Base-by-base conservation (phyloP, 2,113 vertebrate genomes). In the Athene cunicularia region DNA sequence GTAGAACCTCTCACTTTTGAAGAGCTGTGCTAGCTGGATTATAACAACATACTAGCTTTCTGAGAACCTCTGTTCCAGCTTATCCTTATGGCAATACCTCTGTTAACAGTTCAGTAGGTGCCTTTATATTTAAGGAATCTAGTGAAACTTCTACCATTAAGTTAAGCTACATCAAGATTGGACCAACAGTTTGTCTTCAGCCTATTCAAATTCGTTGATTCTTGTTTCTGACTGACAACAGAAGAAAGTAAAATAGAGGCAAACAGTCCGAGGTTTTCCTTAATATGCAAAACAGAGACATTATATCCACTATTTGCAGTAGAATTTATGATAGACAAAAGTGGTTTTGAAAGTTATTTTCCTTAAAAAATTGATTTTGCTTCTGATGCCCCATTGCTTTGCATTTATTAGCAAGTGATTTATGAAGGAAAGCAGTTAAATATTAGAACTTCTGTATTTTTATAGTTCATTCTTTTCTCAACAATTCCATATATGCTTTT, bases 321-420 rank as follows among this genome's bases (percentile, higher is more conserved):
- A 77, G 43, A 95, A 96, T 96, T 94, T 94, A 95, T 96, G 91
- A 53, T n/a, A 86, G 73, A 73, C 41, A 88, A 41, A 76, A 90
- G 23, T 19, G 50, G 0, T 27, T 95, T 64, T 64, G 90, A 97
- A 94, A 26, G 30, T 86, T 72, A n/a, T 80, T 95, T 71, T 71
- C 58, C 60, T 82, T 71, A 80, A 83, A 94, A 50, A 71, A 74
- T n/a, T 28, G 1, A 43, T 88, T 96, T 95, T 82, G 14, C 30
- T 87, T 86, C 86, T 93, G 56, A 64, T 70, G 47, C 4, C 7
- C 8, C 19, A 52, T 59, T 85, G 53, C 50, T 97, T 86, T 88
- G 47, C 39, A 60, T 86, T 95, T 80, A 91, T 77, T 80, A 84
- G 52, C 33, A 83, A 90, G 35, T 81, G 96, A 92, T 95, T 95